Base-by-base conservation (phyloP, 2,113 vertebrate species). In the Greenwoodochromis staneri region DNA sequence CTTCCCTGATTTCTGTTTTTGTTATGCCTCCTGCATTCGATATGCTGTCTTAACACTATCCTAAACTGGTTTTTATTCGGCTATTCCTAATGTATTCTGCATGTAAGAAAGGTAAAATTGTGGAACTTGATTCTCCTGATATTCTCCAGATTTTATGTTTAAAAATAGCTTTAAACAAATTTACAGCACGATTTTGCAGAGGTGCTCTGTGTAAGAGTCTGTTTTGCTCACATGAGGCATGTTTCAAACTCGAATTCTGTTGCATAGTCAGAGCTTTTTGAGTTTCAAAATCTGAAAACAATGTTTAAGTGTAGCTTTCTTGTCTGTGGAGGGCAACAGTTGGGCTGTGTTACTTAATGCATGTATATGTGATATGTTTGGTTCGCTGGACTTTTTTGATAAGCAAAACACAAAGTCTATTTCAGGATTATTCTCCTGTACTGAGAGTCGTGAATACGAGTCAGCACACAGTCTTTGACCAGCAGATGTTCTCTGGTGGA, bases 401-500 rank as follows among this genome's bases (percentile, higher is more conserved):
- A 10, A 69, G 10, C 4, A 8, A 38, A 63, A 10, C 29, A 63
- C 31, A 36, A 19, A 45, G 21, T 17, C 66, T 27, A 27, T 73
- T 47, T 76, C 69, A 45, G 21, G 4, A 42, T 29, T 11, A 45
- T 76, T 83, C 8, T 63, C 6, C 38, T 85, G 9, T 2, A 29
- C 12, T 16, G 31, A 31, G 81, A 36, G 54, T 11, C 31, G 27
- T 14, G 14, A 78, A 21, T n/a, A 5, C 2, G 5, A 53, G 31
- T 94, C 85, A 94, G 59, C 45, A 85, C 24, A 92, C 73, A 11
- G 92, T 94, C 86, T 95, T 93, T 8, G 93, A 92, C 8, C 12
- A 78, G 71, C 84, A 89, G 42, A 86, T 36, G 71, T 88, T 88
- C 55, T 91, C 84, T 12, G 90, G 61, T 17, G 83, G 83, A 76